A percentile compares a stretch with the other conserved stretches of the same genome.
These are phyloP conservation scores for Amblyjoppa proteus DNA, from an alignment of 2,888 invertebrate species.

Conservation along the genomic window DNA sequence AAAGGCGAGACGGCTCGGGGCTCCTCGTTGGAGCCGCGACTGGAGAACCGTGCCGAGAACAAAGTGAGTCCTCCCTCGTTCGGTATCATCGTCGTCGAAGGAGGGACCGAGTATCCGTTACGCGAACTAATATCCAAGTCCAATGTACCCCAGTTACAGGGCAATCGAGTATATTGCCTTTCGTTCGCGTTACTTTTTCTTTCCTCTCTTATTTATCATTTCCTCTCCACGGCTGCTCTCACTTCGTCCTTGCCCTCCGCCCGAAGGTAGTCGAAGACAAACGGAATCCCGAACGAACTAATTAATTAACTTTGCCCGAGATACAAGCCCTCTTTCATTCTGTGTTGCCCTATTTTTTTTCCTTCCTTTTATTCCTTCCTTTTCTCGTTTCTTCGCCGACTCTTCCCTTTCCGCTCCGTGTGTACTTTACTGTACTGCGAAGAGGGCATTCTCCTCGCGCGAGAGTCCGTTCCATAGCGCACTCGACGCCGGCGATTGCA, in stretches of 20 bases:
- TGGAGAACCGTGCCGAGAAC: background rate
- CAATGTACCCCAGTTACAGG: slow-evolving; percentile 5
- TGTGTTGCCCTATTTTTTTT: slow-evolving; percentile 1
- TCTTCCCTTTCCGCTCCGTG: slow-evolving; percentile 10
- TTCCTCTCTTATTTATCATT: background rate
- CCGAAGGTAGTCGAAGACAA: slow-evolving; percentile 49
- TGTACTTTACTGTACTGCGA: slow-evolving; percentile 26
- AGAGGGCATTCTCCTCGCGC: background rate
- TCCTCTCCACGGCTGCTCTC: background rate
- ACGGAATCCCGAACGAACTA: slow-evolving; percentile 54
- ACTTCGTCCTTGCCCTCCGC: slow-evolving; percentile 12
- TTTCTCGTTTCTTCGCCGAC: background rate
- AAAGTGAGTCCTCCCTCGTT: background rate
- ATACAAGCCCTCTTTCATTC: slow-evolving; percentile 21
- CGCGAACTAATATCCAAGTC: slow-evolving; percentile 15
- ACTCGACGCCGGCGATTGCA: slow-evolving; percentile 63
- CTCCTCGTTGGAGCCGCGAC: no score
- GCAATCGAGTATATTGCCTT: slow-evolving; percentile 27
- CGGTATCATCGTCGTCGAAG: background rate
- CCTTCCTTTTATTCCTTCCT: background rate
- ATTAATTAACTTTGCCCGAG: slow-evolving; percentile 58
- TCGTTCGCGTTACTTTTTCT: background rate
- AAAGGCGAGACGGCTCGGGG: slow-evolving; percentile 15
- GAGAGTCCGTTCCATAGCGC: slow-evolving; percentile 9
- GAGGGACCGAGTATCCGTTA: background rate